Conservation (phyloP, 2,113 vertebrate genomes). For the Microcebus lehilahytsara region DNA sequence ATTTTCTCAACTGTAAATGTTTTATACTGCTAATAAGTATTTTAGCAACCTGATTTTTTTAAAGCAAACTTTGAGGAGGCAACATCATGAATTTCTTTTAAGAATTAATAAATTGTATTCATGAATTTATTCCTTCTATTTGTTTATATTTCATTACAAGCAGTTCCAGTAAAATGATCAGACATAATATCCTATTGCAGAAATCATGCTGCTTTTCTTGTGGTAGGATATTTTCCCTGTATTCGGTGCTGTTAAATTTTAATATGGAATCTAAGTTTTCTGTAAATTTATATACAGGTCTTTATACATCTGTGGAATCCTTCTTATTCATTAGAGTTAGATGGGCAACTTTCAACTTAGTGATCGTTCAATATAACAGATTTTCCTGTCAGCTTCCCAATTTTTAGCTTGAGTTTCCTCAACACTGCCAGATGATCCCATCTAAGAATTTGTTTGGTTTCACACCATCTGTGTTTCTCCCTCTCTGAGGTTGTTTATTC, state of each 20-base stretch:
- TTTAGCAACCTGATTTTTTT: neutral
- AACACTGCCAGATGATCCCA: neutral
- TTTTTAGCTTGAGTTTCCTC: neutral
- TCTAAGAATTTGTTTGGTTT: neutral
- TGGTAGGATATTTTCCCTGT: neutral
- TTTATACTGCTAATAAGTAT: neutral
- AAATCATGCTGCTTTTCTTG: neutral
- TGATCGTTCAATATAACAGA: neutral
- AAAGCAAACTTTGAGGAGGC: neutral
- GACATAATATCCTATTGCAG: neutral
- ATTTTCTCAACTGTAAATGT: neutral
- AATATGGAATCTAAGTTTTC: neutral
- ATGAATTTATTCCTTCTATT: neutral
- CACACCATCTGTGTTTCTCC: neutral
- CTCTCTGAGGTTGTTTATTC: neutral
- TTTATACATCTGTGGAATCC: neutral
- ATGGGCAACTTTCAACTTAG: neutral
- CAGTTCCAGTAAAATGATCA: neutral
- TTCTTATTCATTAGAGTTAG: neutral
- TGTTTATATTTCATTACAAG: neutral
- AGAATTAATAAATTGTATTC: neutral
- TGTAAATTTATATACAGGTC: neutral
- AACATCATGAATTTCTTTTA: neutral
- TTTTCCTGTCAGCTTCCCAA: neutral
- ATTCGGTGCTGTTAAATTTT: neutral